Evolutionary conservation across 2,113 vertebrate genomes (phyloP).

Genomic region (Nerophis lumbriciformis): DNA sequence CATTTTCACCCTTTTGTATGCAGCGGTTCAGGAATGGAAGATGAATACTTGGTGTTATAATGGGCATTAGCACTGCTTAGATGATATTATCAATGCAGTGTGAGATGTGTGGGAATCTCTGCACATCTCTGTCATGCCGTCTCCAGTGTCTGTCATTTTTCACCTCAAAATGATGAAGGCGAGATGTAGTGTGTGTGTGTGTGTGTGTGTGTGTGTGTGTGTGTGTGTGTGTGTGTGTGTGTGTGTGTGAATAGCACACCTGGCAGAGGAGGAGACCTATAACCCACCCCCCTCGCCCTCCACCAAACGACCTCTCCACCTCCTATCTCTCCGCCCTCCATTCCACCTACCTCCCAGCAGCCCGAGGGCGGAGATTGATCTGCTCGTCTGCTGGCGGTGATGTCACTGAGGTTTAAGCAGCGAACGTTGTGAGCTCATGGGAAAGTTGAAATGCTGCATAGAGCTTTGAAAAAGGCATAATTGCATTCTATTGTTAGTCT

Average conservation of each 20-base stretch:
- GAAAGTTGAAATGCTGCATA: constrained; percentile 12
- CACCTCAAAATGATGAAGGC: constrained; percentile 34
- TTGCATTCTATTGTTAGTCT: constrained; percentile 9
- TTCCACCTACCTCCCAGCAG: constrained; percentile 29
- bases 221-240: constrained; percentile 5
- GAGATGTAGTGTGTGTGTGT: constrained; percentile 29
- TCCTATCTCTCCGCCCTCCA: constrained; percentile 27
- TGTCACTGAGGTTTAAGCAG: constrained; percentile 57
- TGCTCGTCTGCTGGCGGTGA: constrained; percentile 49
- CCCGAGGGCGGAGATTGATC: constrained; percentile 55
- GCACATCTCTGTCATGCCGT: constrained; percentile 41
- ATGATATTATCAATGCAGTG: not conserved
- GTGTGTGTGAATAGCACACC: constrained; percentile 57
- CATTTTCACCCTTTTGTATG: too few relatives aligned
- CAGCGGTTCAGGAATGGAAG: too few relatives aligned
- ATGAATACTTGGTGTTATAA: too few relatives aligned
- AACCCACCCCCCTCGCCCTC: constrained; percentile 29
- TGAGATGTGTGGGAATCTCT: constrained; percentile 51
- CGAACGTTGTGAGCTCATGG: constrained; percentile 36
- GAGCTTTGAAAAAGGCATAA: constrained; percentile 20
- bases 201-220: not conserved
- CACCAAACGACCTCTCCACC: constrained; percentile 12
- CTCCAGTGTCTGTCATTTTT: constrained; percentile 65
- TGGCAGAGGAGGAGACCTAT: constrained; percentile 51
- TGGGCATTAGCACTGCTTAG: too few relatives aligned